phyloP scores from a whole-genome alignment of 2,113 vertebrate genomes.

The Ellobius talpinus region DNA sequence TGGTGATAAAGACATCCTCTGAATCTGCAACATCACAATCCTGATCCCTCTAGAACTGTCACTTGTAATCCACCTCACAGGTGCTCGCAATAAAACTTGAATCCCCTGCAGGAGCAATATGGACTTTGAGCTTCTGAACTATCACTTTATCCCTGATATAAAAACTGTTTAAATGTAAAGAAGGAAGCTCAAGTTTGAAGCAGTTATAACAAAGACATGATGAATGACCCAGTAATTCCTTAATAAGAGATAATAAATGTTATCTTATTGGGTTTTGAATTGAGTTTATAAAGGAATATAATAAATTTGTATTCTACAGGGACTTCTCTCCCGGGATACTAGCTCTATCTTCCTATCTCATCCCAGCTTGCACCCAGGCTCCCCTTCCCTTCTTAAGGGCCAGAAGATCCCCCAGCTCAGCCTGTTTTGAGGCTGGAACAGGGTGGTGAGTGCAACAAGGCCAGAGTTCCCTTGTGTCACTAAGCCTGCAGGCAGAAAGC shows the following conservation, averaged over 20 bases:
- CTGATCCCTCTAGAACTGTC: neutral
- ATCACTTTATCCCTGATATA: too few species aligned
- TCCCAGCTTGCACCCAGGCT: too few species aligned
- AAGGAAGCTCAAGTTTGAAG: too few species aligned
- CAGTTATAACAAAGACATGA: neutral
- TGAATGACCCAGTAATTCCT: neutral
- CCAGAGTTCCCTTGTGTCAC: too few species aligned
- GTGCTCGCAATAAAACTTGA: neutral
- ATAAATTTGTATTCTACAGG: neutral
- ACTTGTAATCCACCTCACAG: neutral
- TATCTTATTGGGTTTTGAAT: neutral
- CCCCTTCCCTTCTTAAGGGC: too few species aligned
- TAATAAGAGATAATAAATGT: neutral
- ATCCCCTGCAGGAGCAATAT: neutral
- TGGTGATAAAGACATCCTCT: neutral
- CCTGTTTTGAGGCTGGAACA: too few species aligned
- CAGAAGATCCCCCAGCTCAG: too few species aligned
- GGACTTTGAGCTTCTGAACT: neutral
- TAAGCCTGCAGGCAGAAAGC: too few species aligned
- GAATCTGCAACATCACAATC: neutral
- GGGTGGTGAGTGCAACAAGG: too few species aligned
- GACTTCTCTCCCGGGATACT: too few species aligned
- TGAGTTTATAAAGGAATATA: neutral
- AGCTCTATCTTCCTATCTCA: too few species aligned
- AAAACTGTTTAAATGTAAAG: neutral